Conservation (phyloP, 2,797 vertebrate genomes). For the Esox masquinongy region DNA sequence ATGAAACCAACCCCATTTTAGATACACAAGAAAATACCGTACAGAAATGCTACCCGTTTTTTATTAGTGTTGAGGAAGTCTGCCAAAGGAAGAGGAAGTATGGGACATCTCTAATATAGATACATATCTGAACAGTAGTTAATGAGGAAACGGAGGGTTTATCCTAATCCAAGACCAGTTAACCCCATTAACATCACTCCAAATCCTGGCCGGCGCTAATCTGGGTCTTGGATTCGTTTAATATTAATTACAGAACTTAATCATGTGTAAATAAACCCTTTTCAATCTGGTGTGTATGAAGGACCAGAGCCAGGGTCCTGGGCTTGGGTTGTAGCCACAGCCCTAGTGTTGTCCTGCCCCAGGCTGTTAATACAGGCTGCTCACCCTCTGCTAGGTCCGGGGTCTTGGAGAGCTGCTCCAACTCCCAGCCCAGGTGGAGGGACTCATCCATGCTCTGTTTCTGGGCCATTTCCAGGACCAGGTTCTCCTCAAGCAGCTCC, state of each 20-base stretch:
- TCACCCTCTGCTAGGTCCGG: conserved; percentile 90
- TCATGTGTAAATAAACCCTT: conserved; percentile 57
- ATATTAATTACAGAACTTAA: conserved; percentile 72
- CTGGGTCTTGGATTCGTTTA: conserved; percentile 55
- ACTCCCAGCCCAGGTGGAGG: conserved; percentile 95
- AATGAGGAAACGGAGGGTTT: conserved; percentile 39
- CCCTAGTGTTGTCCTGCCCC: neutral
- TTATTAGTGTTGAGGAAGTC: neutral
- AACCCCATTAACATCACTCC: conserved; percentile 66
- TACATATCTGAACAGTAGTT: neutral
- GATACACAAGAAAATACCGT: neutral
- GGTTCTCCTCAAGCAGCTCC: conserved; percentile 96
- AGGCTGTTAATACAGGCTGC: neutral
- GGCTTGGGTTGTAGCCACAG: conserved; percentile 20
- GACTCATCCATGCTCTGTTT: conserved; percentile 99
- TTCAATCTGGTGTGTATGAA: conserved; percentile 29
- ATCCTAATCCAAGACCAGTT: conserved; percentile 62
- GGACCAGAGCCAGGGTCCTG: conserved; percentile 10
- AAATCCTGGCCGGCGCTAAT: conserved; percentile 64
- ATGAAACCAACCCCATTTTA: neutral
- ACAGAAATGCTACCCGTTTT: neutral
- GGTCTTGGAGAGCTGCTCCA: conserved; percentile 94
- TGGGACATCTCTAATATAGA: neutral
- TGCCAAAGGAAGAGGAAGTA: neutral
- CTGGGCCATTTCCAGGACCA: conserved; percentile 96